Evolutionary conservation across 2,888 invertebrate species (phyloP).

Genomic region (Chesias legatella): DNA sequence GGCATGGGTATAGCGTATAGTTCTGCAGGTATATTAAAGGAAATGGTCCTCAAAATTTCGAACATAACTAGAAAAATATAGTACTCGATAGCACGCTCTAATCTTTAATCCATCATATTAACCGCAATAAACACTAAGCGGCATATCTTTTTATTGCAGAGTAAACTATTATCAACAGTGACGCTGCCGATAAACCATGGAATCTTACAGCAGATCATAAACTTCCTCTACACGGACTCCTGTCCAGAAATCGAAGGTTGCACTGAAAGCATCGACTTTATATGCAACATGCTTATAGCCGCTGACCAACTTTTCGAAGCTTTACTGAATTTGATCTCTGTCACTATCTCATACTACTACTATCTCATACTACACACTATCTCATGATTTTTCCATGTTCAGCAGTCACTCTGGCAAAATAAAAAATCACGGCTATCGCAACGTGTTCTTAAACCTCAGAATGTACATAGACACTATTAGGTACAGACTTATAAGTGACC

Average conservation of each 20-base stretch:
- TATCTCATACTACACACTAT: neutral
- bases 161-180: slow-evolving; percentile 70
- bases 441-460: too few species aligned
- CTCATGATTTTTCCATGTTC: slow-evolving; percentile 3
- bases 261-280: slow-evolving; percentile 83
- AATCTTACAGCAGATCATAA: slow-evolving; percentile 84
- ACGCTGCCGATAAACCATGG: slow-evolving; percentile 81
- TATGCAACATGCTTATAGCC: slow-evolving; percentile 87
- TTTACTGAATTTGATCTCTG: slow-evolving; percentile 83
- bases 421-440: neutral
- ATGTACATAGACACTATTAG: too few species aligned
- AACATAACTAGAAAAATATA: slow-evolving; percentile 4
- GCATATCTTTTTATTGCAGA: slow-evolving; percentile 60
- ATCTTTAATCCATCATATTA: slow-evolving; percentile 8
- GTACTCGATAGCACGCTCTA: neutral
- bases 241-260: slow-evolving; percentile 80
- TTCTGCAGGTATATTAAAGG: too few species aligned
- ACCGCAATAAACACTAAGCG: slow-evolving; percentile 11
- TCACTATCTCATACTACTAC: slow-evolving; percentile 41
- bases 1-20: too few species aligned
- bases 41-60: too few species aligned
- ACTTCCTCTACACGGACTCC: slow-evolving; percentile 88
- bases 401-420: neutral
- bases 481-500: too few species aligned
- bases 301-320: slow-evolving; percentile 90